These are phyloP conservation scores for Nasua narica DNA, from an alignment of 2,797 vertebrate species.

Conservation along the genomic window DNA sequence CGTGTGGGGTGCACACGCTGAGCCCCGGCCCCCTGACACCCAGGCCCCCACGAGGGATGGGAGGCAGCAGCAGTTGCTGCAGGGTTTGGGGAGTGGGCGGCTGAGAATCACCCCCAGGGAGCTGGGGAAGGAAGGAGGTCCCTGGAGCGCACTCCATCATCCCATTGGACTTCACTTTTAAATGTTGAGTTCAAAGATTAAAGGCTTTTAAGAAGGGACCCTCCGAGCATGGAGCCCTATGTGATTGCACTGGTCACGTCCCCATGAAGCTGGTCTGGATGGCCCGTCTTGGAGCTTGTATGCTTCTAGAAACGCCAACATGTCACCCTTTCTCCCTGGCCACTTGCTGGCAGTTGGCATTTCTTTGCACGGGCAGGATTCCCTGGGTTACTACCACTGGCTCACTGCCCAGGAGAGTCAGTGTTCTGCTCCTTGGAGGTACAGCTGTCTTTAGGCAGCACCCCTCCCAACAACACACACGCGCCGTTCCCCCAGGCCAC, in stretches of 20 bases:
- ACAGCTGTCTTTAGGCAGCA: neutral
- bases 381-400: neutral
- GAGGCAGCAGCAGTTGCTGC: neutral
- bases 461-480: accelerated
- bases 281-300: accelerated
- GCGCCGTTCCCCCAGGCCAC: no score
- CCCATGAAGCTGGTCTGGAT: neutral
- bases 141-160: accelerated
- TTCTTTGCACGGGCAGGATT: neutral
- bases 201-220: neutral
- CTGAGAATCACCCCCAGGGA: neutral
- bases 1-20: accelerated
- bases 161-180: neutral
- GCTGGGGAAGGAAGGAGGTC: neutral
- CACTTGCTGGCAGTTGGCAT: neutral
- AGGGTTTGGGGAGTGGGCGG: neutral
- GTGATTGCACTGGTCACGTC: accelerated
- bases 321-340: neutral
- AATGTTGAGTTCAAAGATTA: neutral
- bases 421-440: neutral
- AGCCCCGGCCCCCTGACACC: neutral
- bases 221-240: accelerated
- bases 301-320: neutral
- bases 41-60: neutral
- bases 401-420: neutral